A percentile compares a stretch with the other conserved stretches of the same genome.
Evolutionary conservation across 2,113 vertebrate genomes (phyloP).

Genomic region (Alosa alosa): DNA sequence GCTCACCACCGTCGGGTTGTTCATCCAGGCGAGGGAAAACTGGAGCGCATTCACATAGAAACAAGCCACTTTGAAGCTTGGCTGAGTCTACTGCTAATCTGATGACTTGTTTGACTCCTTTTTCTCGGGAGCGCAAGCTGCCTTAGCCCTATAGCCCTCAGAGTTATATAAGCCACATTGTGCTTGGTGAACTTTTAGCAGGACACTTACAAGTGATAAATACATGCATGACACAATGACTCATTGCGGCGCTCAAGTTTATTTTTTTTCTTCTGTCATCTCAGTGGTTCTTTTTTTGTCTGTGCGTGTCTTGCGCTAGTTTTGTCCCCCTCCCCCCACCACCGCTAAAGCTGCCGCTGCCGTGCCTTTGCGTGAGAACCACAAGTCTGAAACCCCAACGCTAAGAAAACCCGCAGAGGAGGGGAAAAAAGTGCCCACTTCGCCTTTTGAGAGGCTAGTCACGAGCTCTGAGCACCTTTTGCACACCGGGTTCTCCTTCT

Average conservation of each 20-base stretch:
- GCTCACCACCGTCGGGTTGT: neutral
- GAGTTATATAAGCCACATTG: neutral
- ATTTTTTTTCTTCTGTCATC: neutral
- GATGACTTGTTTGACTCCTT: neutral
- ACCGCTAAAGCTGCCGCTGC: neutral
- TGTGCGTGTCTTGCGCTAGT: neutral
- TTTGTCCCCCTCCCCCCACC: neutral
- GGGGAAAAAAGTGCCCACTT: constrained; percentile 52
- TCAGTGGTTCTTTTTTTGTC: neutral
- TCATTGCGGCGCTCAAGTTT: neutral
- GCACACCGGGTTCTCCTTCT: neutral
- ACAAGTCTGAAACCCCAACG: neutral
- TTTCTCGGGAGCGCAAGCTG: neutral
- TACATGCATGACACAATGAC: neutral
- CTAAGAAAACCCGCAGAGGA: neutral
- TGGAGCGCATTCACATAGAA: neutral
- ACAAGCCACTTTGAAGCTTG: neutral
- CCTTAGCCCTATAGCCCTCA: neutral
- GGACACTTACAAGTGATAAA: neutral
- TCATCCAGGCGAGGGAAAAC: neutral
- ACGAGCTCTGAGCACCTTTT: constrained; percentile 40
- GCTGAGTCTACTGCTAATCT: neutral
- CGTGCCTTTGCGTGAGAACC: neutral
- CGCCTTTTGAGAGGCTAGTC: constrained; percentile 64
- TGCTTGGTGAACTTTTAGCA: neutral